Conservation (phyloP, 1,140 invertebrate species). For the Linepithema humile region DNA sequence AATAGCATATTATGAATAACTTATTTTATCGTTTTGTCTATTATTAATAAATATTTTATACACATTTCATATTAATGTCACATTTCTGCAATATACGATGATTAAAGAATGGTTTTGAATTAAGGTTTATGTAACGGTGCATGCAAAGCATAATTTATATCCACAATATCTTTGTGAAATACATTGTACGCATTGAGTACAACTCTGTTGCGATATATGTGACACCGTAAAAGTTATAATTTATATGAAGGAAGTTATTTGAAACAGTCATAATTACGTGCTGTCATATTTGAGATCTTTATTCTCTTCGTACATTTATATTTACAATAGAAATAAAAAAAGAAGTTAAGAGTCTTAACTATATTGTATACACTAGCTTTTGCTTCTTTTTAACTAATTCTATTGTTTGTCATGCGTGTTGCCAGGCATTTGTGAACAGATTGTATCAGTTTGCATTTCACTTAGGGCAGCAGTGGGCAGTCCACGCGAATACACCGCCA, state of each 20-base stretch:
- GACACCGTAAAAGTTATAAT: neutral
- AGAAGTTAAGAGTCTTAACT: slow-evolving; percentile 49
- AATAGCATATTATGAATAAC: neutral
- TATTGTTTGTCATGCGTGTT: slow-evolving; percentile 84
- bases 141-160: neutral
- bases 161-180: neutral
- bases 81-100: neutral
- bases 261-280: neutral
- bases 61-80: neutral
- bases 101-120: neutral
- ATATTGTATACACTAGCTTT: slow-evolving; percentile 68
- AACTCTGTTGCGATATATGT: neutral
- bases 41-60: neutral
- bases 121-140: neutral
- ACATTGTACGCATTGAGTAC: neutral
- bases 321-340: neutral
- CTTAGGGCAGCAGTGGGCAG: slow-evolving; percentile 93
- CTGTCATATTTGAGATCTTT: neutral
- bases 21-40: neutral
- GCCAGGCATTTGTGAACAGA: slow-evolving; percentile 86
- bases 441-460: slow-evolving; percentile 90
- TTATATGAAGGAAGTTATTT: neutral
- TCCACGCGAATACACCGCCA: slow-evolving; percentile 87
- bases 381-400: slow-evolving; percentile 83
- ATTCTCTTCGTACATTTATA: slow-evolving; percentile 18